Conservation (phyloP, 2,888 invertebrate species). For the Synergus japonicus region DNA sequence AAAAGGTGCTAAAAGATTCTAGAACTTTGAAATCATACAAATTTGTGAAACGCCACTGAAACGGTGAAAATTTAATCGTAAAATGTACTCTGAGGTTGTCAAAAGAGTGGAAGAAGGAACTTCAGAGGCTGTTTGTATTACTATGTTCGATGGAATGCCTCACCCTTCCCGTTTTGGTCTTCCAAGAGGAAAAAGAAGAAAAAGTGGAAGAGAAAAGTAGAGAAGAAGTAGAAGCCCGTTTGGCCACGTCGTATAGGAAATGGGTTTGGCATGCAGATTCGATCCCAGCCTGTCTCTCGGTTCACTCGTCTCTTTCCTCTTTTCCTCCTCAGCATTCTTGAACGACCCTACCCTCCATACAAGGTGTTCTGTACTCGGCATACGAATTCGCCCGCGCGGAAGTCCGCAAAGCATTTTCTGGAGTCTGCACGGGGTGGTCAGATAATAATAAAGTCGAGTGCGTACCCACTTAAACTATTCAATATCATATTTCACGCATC, state of each 20-base stretch:
- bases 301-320: conserved; percentile 48
- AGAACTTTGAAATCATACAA: too few species aligned
- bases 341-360: conserved; percentile 55
- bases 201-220: conserved; percentile 30
- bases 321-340: conserved; percentile 47
- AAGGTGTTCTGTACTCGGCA: conserved; percentile 60
- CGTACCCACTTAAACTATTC: conserved; percentile 22
- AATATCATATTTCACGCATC: conserved; percentile 15
- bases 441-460: conserved; percentile 41
- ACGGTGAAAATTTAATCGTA: not conserved
- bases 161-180: conserved; percentile 30
- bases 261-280: conserved; percentile 75
- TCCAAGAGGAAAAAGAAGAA: conserved; percentile 11
- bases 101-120: not conserved
- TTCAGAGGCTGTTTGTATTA: conserved; percentile 24
- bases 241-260: conserved; percentile 57
- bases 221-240: conserved; percentile 46
- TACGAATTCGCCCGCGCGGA: conserved; percentile 61
- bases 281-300: conserved; percentile 60
- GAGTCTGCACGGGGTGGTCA: conserved; percentile 42
- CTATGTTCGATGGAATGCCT: conserved; percentile 10
- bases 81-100: conserved; percentile 9
- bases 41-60: too few species aligned
- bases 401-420: conserved; percentile 59
- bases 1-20: too few species aligned